These are phyloP conservation scores for Chloroclysta siterata DNA, from an alignment of 2,888 invertebrate genomes.

Conservation along the genomic window DNA sequence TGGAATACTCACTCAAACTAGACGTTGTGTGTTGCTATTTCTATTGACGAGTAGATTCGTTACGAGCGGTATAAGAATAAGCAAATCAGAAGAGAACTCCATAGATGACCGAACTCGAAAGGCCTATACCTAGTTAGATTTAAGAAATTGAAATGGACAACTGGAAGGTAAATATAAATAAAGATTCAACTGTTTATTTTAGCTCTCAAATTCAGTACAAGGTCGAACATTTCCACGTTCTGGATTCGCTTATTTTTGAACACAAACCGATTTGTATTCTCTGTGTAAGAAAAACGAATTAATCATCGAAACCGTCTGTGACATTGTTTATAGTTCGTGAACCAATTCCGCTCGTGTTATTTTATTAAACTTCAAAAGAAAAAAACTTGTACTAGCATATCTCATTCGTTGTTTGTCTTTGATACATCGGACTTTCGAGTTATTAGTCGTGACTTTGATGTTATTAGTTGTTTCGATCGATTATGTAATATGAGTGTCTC, in stretches of 20 bases:
- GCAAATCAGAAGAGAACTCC: background rate
- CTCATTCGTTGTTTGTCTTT: constrained; percentile 16
- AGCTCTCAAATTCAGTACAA: constrained; percentile 61
- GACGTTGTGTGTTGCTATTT: constrained; percentile 8
- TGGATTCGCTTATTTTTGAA: constrained; percentile 58
- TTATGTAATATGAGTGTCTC: constrained; percentile 39
- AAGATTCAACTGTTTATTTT: constrained; percentile 37
- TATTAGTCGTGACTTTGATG: too few relatives aligned
- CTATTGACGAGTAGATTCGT: background rate
- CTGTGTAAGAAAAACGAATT: constrained; percentile 44
- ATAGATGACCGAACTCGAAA: background rate
- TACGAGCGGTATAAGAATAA: constrained; percentile 9
- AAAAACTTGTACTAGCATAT: constrained; percentile 6
- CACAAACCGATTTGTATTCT: constrained; percentile 50
- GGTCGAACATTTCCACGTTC: constrained; percentile 53
- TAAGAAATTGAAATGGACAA: background rate
- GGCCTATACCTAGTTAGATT: background rate
- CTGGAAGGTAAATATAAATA: constrained; percentile 10
- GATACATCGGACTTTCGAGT: constrained; percentile 8
- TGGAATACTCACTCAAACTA: constrained; percentile 13
- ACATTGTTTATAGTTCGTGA: constrained; percentile 38
- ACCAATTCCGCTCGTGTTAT: constrained; percentile 26
- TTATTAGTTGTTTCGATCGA: constrained; percentile 38
- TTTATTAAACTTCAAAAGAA: constrained; percentile 37
- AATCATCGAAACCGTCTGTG: constrained; percentile 50